Conservation (phyloP, 2,888 invertebrate genomes). For the Eubasilissa splendida region DNA sequence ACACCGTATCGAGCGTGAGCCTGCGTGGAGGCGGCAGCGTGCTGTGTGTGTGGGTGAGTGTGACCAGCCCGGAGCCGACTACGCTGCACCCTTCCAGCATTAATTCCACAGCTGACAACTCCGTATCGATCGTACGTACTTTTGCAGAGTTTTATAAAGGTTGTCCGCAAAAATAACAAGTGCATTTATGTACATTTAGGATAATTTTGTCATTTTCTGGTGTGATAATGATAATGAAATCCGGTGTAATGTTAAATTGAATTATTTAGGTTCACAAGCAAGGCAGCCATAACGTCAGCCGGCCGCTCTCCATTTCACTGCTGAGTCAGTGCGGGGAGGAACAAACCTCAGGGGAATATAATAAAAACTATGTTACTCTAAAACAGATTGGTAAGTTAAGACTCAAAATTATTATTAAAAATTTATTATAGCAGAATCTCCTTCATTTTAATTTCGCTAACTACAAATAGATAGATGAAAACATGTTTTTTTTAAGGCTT, state of each 20-base stretch:
- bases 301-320: constrained; percentile 73
- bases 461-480: too few species aligned
- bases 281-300: constrained; percentile 64
- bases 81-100: constrained; percentile 69
- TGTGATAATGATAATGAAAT: neutral
- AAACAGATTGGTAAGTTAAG: constrained; percentile 75
- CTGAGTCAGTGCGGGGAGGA: constrained; percentile 74
- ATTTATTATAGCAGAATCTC: neutral
- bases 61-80: constrained; percentile 65
- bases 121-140: constrained; percentile 64
- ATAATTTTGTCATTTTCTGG: too few species aligned
- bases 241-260: too few species aligned
- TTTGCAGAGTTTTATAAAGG: neutral
- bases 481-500: too few species aligned
- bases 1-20: constrained; percentile 73
- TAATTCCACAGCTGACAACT: constrained; percentile 70
- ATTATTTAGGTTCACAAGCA: constrained; percentile 56
- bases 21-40: constrained; percentile 70
- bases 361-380: constrained; percentile 74
- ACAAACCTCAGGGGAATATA: constrained; percentile 73
- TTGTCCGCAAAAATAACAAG: too few species aligned
- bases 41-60: constrained; percentile 77
- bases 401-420: neutral
- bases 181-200: too few species aligned
- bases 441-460: too few species aligned